These are phyloP conservation scores for Galerucella nymphaeae DNA, from an alignment of 2,888 invertebrate species.

Conservation along the genomic window DNA sequence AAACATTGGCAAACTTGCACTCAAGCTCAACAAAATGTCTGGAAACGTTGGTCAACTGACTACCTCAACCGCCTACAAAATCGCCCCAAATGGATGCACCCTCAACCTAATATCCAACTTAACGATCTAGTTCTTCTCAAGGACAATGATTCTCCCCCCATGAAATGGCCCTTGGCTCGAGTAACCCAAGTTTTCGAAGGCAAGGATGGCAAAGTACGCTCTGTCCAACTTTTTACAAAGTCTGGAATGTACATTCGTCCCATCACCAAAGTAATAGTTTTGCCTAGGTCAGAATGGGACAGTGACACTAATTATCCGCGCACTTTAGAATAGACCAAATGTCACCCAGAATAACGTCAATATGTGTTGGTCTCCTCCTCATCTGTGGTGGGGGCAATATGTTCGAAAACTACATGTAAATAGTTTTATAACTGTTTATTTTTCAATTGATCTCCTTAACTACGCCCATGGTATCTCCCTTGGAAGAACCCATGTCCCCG, in stretches of 20 bases:
- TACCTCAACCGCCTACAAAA: no score
- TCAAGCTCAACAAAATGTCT: constrained; percentile 13
- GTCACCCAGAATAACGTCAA: background rate
- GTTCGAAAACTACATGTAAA: background rate
- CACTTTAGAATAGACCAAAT: background rate
- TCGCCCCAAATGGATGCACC: no score
- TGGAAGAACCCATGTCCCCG: no score
- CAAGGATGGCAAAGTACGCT: constrained; percentile 16
- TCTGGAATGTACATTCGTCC: constrained; percentile 23
- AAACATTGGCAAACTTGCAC: constrained; percentile 3
- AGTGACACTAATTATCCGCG: background rate
- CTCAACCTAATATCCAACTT: no score
- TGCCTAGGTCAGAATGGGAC: constrained; percentile 13
- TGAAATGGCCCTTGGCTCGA: no score
- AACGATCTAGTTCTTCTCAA: no score
- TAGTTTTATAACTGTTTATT: background rate
- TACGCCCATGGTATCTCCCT: no score
- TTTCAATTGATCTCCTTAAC: no score
- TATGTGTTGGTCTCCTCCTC: background rate
- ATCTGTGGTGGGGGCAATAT: background rate
- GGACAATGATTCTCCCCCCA: no score
- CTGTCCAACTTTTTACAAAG: constrained; percentile 11
- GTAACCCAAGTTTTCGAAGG: no score
- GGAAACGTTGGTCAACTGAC: constrained; percentile 23
- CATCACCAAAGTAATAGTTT: constrained; percentile 16